Conservation (phyloP, 1,140 invertebrate species). For the Trichomalopsis sarcophagae region DNA sequence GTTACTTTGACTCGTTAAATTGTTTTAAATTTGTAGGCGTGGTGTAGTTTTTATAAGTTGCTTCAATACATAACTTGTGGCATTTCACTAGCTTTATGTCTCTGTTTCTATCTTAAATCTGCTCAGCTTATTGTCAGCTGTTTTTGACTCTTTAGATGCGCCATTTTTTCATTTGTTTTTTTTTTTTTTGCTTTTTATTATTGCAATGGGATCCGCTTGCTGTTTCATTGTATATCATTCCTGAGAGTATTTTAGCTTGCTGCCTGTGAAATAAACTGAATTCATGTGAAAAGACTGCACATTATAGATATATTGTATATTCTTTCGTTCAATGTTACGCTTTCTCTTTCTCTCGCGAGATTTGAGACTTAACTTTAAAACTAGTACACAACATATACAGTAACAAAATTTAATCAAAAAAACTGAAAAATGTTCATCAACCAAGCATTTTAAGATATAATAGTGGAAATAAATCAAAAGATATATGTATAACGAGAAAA, state of each 20-base stretch:
- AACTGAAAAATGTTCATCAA: conserved; percentile 44
- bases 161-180: conserved; percentile 39
- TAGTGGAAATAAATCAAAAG: conserved; percentile 47
- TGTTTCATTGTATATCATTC: conserved; percentile 67
- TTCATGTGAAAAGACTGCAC: conserved; percentile 58
- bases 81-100: conserved; percentile 23
- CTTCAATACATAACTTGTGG: conserved; percentile 18
- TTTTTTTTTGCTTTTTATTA: conserved; percentile 45
- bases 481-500: conserved; percentile 20
- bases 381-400: conserved; percentile 31
- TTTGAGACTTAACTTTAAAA: conserved; percentile 35
- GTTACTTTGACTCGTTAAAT: not conserved
- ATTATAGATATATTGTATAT: conserved; percentile 39
- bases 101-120: conserved; percentile 26
- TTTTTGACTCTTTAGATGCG: conserved; percentile 39
- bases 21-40: not conserved
- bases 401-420: conserved; percentile 30
- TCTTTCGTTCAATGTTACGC: conserved; percentile 9
- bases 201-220: conserved; percentile 61
- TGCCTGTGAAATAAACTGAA: conserved; percentile 70
- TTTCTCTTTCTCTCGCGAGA: not conserved
- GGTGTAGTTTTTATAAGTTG: conserved; percentile 2
- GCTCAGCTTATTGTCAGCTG: conserved; percentile 44
- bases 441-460: conserved; percentile 21
- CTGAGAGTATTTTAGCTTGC: conserved; percentile 67